Base-by-base conservation (phyloP, 1,140 invertebrate genomes). In the Meloidogyne exigua region DNA sequence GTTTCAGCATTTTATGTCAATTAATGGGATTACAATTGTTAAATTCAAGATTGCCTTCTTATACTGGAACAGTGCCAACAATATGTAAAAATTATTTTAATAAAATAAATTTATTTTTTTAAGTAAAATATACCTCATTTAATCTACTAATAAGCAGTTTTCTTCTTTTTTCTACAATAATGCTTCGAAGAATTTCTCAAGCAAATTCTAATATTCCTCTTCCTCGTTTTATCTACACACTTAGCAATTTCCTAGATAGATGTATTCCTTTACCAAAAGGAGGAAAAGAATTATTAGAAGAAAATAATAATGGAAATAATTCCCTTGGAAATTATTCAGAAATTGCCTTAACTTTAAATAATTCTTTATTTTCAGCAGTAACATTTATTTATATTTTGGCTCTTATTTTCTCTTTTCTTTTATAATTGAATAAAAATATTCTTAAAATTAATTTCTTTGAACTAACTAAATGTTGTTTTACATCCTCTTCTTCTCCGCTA, bases 71-170 rank as follows among this genome's bases (percentile, higher is more conserved):
- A 57, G 85, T 81, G 42, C 85, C 85, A n/a, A 80, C 84, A 25
- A 87, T 87, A 64, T 74, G 85, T 87, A 76, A 65, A 23, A 23
- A 9, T 65, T 9, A 65, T 32, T 79, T 13, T 32, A 12, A 76
- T n/a, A n/a, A n/a, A n/a, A n/a, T n/a, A n/a, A n/a, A n/a, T n/a
- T n/a, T n/a, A n/a, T n/a, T n/a, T 49, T 26, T 64, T 36, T 32
- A 62, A 87, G 85, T 87, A 44, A 80, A 80, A 81, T 87, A 75
- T 71, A 83, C 84, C 26, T 79, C 77, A 5, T 87, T 87, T 80
- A 87, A 87, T 68, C 66, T 87, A 64, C 28, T 76, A 15, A 71
- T 74, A 68, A 87, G 86, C 3, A 83, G 67, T 2, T 68, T 87
- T 39, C 75, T 87, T 12, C 85, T 87, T 72, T 28, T 87, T 11